Evolutionary conservation across 2,113 vertebrate species (phyloP), one percentile per base, ranked within the genome.

Genomic region (Collichthys lucidus): DNA sequence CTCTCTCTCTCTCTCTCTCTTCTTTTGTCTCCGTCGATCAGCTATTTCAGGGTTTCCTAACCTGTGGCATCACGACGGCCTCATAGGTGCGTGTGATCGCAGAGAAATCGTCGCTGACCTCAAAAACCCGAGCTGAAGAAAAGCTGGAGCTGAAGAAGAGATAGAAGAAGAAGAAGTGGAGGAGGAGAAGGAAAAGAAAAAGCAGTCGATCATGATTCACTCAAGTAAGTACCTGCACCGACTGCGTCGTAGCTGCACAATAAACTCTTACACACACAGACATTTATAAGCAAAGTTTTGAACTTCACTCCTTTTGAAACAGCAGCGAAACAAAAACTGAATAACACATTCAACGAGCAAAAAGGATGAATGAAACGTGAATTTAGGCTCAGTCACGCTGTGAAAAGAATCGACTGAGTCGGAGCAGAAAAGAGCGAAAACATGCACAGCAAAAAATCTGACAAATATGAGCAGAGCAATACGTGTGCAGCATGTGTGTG

Each of bases 121-220:
- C 31, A 47, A 44, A 44, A 53, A 6, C 16, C 6, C 0, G 5
- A 62, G 16, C 42, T 44, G 47, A 44, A 46, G 57, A 75, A 44
- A 29, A 47, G 2, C 63, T 55, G 66, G 74, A 50, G 46, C 35
- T 16, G 49, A 76, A 69, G 52, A 65, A 15, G 50, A 46, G 24
- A 17, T 65, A 60, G 57, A 63, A 70, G 71, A 63, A 70, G 71
- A 66, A 8, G 22, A 47, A 8, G 20, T 15, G 15, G 44, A 42
- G 26, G 29, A 26, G 26, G 26, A 26, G 26, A 26, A 26, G 26
- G 26, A 40, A 50, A 56, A 11, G 50, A 50, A 9, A 50, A 50
- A 47, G 60, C 42, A 8, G 24, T 4, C 11, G 2, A 46, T 17
- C 73, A 92, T 92, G 91, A 92, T 92, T 57, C 91, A 91, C 14